Evolutionary conservation across 1,140 invertebrate species (phyloP).

Genomic region (Zaprionus tsacasi): DNA sequence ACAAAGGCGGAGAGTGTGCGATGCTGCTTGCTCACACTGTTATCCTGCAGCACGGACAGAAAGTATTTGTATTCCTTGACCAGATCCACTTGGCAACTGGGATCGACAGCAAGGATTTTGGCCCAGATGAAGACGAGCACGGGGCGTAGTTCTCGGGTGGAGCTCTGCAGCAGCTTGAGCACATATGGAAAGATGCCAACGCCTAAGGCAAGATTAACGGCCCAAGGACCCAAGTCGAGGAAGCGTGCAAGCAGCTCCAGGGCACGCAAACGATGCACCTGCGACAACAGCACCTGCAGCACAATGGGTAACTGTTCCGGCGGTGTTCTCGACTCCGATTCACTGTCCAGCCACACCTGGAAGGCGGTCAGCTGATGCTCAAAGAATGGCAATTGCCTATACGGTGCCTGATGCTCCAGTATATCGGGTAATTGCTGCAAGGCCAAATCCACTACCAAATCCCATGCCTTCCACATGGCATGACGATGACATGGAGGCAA

Average conservation of each 20-base stretch:
- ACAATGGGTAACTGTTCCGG: conserved; percentile 99
- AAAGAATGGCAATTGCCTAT: conserved; percentile 96
- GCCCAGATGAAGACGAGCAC: conserved; percentile 99
- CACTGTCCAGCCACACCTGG: conserved; percentile 96
- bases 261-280: conserved; percentile 97
- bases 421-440: conserved; percentile 94
- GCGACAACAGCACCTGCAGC: conserved; percentile 97
- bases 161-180: conserved; percentile 96
- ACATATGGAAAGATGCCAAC: conserved; percentile 99
- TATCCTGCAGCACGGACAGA: conserved; percentile 94
- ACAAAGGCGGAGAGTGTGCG: conserved; percentile 96
- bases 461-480: conserved; percentile 98
- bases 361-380: conserved; percentile 99
- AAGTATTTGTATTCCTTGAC: conserved; percentile 99
- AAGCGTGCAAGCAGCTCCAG: conserved; percentile 97
- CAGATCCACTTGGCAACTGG: conserved; percentile 96
- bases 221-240: conserved; percentile 98
- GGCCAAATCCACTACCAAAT: conserved; percentile 97
- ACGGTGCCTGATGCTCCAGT: conserved; percentile 87
- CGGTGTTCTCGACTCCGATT: conserved; percentile 89
- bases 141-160: conserved; percentile 95
- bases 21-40: conserved; percentile 91
- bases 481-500: conserved; percentile 96
- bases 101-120: conserved; percentile 98
- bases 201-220: conserved; percentile 97